phyloP scores from a whole-genome alignment of 2,113 vertebrate genomes.

The Pseudopipra pipra region DNA sequence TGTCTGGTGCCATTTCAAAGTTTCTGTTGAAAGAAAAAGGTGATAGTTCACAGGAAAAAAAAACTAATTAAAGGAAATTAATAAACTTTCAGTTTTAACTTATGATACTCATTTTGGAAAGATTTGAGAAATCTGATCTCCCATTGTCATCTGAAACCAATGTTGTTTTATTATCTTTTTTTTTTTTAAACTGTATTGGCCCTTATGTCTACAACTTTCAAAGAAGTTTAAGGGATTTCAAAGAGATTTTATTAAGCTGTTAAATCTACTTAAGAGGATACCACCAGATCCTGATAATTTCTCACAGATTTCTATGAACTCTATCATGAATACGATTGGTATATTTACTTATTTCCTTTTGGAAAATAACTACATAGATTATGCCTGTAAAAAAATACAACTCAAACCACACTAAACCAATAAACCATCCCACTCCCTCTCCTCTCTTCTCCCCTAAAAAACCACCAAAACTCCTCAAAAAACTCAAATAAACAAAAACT shows the following conservation, averaged over 20 bases:
- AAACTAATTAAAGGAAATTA: background rate
- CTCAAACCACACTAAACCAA: background rate
- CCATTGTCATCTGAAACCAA: background rate
- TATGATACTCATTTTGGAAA: background rate
- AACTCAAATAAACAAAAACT: background rate
- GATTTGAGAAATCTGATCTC: background rate
- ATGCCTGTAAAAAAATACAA: background rate
- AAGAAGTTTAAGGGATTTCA: background rate
- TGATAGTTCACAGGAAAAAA: background rate
- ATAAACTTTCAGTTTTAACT: background rate
- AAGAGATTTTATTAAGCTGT: background rate
- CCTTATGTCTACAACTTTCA: background rate
- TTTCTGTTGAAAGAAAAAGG: background rate
- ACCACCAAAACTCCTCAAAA: rapidly evolving
- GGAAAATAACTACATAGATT: background rate
- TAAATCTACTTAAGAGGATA: background rate
- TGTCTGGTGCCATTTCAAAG: background rate
- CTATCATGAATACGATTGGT: background rate
- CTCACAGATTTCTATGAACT: background rate
- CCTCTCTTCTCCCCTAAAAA: rapidly evolving
- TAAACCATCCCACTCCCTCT: background rate
- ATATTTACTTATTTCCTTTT: background rate
- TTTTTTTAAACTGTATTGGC: background rate
- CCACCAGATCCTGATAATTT: background rate
- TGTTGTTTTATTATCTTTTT: rapidly evolving